Percentiles rank a stretch among this genome's conserved stretches.
These are phyloP conservation scores for Polydrusus tereticollis DNA, from an alignment of 2,888 invertebrate species.

Conservation along the genomic window DNA sequence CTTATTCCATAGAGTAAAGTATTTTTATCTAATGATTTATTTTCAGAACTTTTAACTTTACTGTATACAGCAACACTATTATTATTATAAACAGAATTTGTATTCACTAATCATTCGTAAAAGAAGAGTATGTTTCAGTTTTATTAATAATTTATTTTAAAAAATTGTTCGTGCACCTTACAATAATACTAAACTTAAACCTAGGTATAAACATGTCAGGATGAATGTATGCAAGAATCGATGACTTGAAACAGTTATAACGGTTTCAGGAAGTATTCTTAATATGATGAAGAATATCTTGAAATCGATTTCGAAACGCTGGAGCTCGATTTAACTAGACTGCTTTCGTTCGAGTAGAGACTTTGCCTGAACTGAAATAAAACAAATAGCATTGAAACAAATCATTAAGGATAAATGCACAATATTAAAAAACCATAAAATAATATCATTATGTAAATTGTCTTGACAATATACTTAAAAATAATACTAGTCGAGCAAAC, in stretches of 20 bases:
- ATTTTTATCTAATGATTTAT: too few species aligned
- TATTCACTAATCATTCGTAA: background rate
- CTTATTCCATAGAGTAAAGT: too few species aligned
- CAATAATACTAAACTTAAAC: constrained; percentile 31
- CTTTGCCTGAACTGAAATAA: constrained; percentile 42
- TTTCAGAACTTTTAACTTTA: too few species aligned
- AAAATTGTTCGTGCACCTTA: constrained; percentile 36
- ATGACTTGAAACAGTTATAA: background rate
- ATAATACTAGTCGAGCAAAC: too few species aligned
- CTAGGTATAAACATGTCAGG: constrained; percentile 22
- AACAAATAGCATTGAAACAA: too few species aligned
- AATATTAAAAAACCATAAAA: too few species aligned
- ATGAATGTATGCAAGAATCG: constrained; percentile 26
- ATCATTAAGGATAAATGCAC: too few species aligned
- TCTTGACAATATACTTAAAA: too few species aligned
- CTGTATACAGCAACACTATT: too few species aligned
- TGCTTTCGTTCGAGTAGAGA: constrained; percentile 46
- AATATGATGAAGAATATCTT: constrained; percentile 36
- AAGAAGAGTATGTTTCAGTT: background rate
- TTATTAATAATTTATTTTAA: constrained; percentile 22
- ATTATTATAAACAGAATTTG: too few species aligned
- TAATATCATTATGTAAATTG: too few species aligned
- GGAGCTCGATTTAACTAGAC: constrained; percentile 37
- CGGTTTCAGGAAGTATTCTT: background rate
- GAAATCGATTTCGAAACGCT: constrained; percentile 39